Percentiles rank a stretch among this genome's conserved stretches.
These are phyloP conservation scores for Solenopsis fugax DNA, from an alignment of 1,140 invertebrate species.

Conservation along the genomic window DNA sequence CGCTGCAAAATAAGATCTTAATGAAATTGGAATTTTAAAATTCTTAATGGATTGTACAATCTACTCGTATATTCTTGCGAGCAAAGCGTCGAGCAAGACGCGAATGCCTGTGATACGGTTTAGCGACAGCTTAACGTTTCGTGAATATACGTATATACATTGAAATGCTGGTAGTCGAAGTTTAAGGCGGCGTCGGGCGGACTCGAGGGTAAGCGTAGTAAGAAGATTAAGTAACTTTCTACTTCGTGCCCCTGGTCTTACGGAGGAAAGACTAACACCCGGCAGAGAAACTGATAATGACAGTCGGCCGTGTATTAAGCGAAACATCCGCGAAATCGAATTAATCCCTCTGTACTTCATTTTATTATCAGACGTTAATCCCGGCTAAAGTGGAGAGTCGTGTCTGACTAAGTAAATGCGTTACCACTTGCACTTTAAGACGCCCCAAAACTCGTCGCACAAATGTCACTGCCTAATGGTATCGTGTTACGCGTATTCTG, in stretches of 20 bases:
- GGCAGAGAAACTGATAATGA: slow-evolving; percentile 69
- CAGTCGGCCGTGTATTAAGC: slow-evolving; percentile 69
- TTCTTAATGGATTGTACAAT: slow-evolving; percentile 4
- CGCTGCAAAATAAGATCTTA: neutral
- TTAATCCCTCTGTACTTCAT: slow-evolving; percentile 53
- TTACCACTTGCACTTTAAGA: slow-evolving; percentile 39
- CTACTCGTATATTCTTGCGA: slow-evolving; percentile 11
- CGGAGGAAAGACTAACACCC: slow-evolving; percentile 65
- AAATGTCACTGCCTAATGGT: neutral
- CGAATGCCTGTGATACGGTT: slow-evolving; percentile 42
- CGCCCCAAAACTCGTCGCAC: neutral
- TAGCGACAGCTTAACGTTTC: slow-evolving; percentile 50
- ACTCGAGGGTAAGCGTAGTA: slow-evolving; percentile 64
- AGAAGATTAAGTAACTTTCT: slow-evolving; percentile 73
- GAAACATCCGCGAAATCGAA: slow-evolving; percentile 54
- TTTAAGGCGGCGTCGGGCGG: slow-evolving; percentile 55
- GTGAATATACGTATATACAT: slow-evolving; percentile 52
- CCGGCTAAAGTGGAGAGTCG: slow-evolving; percentile 57
- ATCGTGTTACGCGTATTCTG: neutral
- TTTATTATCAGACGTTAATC: slow-evolving; percentile 60
- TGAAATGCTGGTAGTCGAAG: slow-evolving; percentile 60
- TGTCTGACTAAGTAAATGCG: slow-evolving; percentile 55
- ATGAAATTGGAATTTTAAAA: neutral
- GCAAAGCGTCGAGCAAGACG: slow-evolving; percentile 12
- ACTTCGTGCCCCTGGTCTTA: slow-evolving; percentile 60